phyloP scores from a whole-genome alignment of 2,113 vertebrate genomes.

The Corydoras sp. region DNA sequence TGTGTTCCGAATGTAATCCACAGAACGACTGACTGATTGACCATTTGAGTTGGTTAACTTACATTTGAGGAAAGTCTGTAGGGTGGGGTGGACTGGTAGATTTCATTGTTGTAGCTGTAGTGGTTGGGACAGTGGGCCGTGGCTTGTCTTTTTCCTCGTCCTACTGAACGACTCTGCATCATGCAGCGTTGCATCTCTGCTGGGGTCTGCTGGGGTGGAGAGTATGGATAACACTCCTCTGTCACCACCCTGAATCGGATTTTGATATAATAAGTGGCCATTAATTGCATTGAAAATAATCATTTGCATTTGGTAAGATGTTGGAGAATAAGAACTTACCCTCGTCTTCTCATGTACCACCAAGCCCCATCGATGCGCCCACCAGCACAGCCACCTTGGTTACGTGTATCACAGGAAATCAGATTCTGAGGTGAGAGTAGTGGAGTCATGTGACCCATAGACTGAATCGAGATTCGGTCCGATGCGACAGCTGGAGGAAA shows the following conservation, averaged over 20 bases:
- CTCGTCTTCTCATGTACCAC: constrained; percentile 87
- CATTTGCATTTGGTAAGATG: background rate
- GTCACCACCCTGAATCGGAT: constrained; percentile 79
- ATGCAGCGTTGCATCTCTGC: constrained; percentile 69
- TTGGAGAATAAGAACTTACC: constrained; percentile 60
- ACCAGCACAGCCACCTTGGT: constrained; percentile 84
- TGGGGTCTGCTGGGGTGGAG: constrained; percentile 55
- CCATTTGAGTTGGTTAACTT: constrained; percentile 46
- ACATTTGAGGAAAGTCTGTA: constrained; percentile 88
- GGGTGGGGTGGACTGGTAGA: constrained; percentile 93
- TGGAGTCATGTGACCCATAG: constrained; percentile 96
- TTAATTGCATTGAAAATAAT: background rate
- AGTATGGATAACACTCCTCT: constrained; percentile 87
- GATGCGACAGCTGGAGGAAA: constrained; percentile 81
- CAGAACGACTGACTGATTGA: background rate
- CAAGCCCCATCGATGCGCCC: constrained; percentile 86
- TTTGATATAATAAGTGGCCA: background rate
- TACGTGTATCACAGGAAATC: constrained; percentile 86
- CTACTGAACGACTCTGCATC: constrained; percentile 89
- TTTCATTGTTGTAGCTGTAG: constrained; percentile 76
- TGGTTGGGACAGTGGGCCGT: constrained; percentile 82
- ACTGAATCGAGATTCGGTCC: constrained; percentile 92
- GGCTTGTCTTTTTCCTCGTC: constrained; percentile 90
- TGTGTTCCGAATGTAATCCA: too few relatives aligned
- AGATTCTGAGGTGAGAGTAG: constrained; percentile 91